phyloP scores from a whole-genome alignment of 1,140 invertebrate species.

The Whitmania pigra region DNA sequence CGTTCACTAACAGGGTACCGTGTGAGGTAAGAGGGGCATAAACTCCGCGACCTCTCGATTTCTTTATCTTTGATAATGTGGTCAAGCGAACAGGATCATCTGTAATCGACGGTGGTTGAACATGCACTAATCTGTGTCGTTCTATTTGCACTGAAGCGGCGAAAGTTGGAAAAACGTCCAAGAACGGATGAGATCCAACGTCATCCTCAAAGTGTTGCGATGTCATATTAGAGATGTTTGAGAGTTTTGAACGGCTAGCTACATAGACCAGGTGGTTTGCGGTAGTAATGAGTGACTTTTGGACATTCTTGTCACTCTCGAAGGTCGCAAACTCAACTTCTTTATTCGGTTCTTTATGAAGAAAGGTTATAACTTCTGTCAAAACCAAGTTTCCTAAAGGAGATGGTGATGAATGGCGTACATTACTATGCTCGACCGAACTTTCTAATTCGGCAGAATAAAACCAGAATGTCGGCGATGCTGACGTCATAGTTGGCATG shows the following conservation, averaged over 20 bases:
- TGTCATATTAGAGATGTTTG: background rate
- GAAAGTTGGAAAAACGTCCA: conserved; percentile 40
- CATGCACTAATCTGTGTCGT: conserved; percentile 36
- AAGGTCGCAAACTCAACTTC: background rate
- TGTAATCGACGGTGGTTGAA: conserved; percentile 31
- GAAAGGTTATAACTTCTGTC: conserved; percentile 40
- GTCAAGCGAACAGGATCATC: background rate
- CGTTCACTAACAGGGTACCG: conserved; percentile 79
- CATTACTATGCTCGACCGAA: conserved; percentile 61
- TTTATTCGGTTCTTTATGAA: conserved; percentile 6
- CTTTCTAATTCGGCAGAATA: conserved; percentile 51
- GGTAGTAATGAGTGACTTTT: too few relatives aligned
- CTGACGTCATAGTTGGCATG: conserved; percentile 65
- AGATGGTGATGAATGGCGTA: conserved; percentile 53
- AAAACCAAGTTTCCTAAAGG: conserved; percentile 61
- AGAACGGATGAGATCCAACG: conserved; percentile 27
- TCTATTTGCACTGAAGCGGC: conserved; percentile 29
- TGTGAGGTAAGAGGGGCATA: conserved; percentile 74
- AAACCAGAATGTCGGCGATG: conserved; percentile 74
- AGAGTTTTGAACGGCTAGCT: background rate
- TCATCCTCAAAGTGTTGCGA: background rate
- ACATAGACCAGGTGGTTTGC: conserved; percentile 1
- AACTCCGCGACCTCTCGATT: conserved; percentile 55
- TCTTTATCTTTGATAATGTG: conserved; percentile 49
- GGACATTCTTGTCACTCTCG: background rate